Evolutionary conservation across 2,113 vertebrate species (phyloP).

Genomic region (Scartelaos histophorus): DNA sequence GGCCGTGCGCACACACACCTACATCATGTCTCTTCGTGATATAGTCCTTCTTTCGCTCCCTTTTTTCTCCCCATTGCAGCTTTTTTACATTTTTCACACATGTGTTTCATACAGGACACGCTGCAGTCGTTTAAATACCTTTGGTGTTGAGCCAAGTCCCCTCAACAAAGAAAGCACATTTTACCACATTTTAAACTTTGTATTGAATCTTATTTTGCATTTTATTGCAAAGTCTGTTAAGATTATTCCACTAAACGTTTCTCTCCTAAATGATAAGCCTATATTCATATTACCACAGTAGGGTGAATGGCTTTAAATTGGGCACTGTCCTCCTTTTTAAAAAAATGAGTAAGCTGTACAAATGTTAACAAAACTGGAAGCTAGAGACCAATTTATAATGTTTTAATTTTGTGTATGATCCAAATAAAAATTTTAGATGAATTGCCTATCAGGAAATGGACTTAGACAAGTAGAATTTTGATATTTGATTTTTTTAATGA

Average conservation of each 20-base stretch:
- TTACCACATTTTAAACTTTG: conserved; percentile 3
- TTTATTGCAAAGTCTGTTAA: neutral
- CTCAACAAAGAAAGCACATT: neutral
- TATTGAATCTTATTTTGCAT: neutral
- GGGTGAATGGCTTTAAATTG: too few species aligned
- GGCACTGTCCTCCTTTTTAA: neutral
- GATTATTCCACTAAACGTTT: neutral
- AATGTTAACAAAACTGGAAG: too few species aligned
- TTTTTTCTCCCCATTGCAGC: conserved; percentile 28
- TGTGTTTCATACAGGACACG: conserved; percentile 35
- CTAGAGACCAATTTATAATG: too few species aligned
- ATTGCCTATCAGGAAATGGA: too few species aligned
- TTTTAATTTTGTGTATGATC: too few species aligned
- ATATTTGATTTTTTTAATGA: neutral
- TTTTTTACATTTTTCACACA: conserved; percentile 44
- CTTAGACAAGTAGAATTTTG: too few species aligned
- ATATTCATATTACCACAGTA: too few species aligned
- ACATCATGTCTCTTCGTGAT: conserved; percentile 34
- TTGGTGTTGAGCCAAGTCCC: neutral
- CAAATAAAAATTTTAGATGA: too few species aligned
- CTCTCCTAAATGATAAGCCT: too few species aligned
- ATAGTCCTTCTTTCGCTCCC: conserved; percentile 25
- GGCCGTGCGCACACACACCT: conserved; percentile 5
- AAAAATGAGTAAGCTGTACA: neutral
- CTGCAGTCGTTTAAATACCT: conserved; percentile 28